Conservation (phyloP, 2,113 vertebrate genomes). For the Alaudala cheleensis region DNA sequence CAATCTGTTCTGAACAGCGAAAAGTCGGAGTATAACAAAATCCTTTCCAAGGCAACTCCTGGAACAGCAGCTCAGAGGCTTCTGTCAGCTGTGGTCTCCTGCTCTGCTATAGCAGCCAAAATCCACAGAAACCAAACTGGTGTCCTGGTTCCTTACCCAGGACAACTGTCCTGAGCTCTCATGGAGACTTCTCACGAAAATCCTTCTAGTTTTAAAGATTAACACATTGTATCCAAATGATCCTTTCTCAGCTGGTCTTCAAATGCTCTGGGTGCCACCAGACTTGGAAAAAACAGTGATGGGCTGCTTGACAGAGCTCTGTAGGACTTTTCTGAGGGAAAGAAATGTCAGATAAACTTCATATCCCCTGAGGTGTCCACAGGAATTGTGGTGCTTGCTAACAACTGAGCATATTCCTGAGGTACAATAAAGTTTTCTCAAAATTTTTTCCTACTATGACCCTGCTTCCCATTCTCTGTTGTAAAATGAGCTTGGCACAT, state of each 20-base stretch:
- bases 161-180: not conserved
- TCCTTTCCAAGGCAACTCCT: not conserved
- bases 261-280: not conserved
- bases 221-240: not conserved
- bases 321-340: not conserved
- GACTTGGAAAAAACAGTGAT: not conserved
- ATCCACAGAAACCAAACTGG: not conserved
- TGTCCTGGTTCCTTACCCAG: not conserved
- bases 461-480: not conserved
- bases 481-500: not conserved
- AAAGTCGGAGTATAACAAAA: not conserved
- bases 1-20: not conserved
- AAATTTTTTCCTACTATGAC: not conserved
- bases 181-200: not conserved
- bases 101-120: not conserved
- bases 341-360: not conserved
- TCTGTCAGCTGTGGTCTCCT: not conserved
- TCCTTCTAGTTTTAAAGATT: not conserved
- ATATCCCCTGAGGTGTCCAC: not conserved
- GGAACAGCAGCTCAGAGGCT: not conserved
- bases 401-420: not conserved
- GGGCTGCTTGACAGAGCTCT: not conserved
- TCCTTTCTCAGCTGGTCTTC: not conserved
- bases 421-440: not conserved
- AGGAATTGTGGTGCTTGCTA: not conserved